Evolutionary conservation across 2,113 vertebrate species (phyloP).

Genomic region (Cyprinodon tularosa): DNA sequence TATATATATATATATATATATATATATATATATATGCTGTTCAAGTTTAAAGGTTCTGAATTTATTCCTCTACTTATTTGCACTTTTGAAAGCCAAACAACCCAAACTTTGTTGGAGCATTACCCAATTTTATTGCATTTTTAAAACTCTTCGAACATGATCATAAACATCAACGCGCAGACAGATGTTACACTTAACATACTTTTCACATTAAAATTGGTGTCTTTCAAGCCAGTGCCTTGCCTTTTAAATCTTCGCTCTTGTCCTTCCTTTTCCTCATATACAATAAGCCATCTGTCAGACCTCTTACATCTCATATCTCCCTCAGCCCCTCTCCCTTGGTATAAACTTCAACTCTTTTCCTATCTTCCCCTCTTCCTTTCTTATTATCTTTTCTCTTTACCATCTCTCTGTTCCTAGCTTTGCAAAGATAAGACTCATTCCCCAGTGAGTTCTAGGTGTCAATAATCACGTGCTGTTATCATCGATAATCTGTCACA

Average conservation of each 20-base stretch:
- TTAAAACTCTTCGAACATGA: neutral
- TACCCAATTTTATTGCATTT: neutral
- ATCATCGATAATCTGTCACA: slow-evolving; percentile 78
- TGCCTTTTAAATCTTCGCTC: slow-evolving; percentile 10
- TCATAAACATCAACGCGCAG: neutral
- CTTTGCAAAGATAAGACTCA: slow-evolving; percentile 75
- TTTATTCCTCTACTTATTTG: neutral
- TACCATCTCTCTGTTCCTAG: slow-evolving; percentile 63
- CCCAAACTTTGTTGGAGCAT: neutral
- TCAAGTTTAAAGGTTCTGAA: neutral
- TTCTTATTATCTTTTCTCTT: slow-evolving; percentile 52
- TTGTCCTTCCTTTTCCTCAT: slow-evolving; percentile 46
- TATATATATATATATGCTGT: no score
- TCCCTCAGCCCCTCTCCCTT: neutral
- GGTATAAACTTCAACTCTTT: neutral
- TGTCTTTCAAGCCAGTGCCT: neutral
- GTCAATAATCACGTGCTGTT: slow-evolving; percentile 75
- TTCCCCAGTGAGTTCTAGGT: slow-evolving; percentile 63
- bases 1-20: no score
- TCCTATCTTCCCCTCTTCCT: slow-evolving; percentile 26
- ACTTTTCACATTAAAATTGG: slow-evolving; percentile 16
- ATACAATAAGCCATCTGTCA: slow-evolving; percentile 56
- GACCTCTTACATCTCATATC: slow-evolving; percentile 57
- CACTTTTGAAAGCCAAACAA: neutral
- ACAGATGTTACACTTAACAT: neutral